A percentile compares a stretch with the other conserved stretches of the same genome.
Evolutionary conservation across 2,113 vertebrate species (phyloP).

Genomic region (Scomber colias): DNA sequence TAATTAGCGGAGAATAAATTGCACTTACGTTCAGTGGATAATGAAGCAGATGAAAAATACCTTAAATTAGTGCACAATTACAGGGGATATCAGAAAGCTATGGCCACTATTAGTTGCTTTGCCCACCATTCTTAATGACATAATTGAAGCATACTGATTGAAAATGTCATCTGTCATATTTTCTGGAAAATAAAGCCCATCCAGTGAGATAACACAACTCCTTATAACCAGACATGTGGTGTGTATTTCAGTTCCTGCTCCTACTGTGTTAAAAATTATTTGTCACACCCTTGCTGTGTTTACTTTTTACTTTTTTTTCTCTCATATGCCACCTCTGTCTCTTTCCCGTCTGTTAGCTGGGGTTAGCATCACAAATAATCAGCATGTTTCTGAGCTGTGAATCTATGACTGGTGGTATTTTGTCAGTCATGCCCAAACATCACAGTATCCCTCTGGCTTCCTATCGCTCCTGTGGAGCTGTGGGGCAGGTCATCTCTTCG

Average conservation of each 20-base stretch:
- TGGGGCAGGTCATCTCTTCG: conserved; percentile 19
- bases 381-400: conserved; percentile 21
- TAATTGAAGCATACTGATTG: conserved; percentile 38
- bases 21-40: conserved; percentile 11
- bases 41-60: conserved; percentile 41
- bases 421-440: conserved; percentile 57
- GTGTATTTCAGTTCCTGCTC: not conserved
- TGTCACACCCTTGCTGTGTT: conserved; percentile 5
- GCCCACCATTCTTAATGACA: conserved; percentile 33
- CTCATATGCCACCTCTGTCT: not conserved
- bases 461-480: conserved; percentile 11
- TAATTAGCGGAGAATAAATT: conserved; percentile 45
- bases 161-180: conserved; percentile 39
- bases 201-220: not conserved
- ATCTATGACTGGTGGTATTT: conserved; percentile 52
- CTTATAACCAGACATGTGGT: not conserved
- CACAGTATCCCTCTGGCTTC: not conserved
- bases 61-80: conserved; percentile 44
- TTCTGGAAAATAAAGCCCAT: not conserved
- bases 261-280: not conserved
- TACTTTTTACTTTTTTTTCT: conserved; percentile 19
- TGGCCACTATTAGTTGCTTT: conserved; percentile 4
- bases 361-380: conserved; percentile 38
- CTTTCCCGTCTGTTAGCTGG: conserved; percentile 13
- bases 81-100: conserved; percentile 19